Evolutionary conservation across 1,140 invertebrate genomes (phyloP).

Genomic region (Procambarus clarkii): DNA sequence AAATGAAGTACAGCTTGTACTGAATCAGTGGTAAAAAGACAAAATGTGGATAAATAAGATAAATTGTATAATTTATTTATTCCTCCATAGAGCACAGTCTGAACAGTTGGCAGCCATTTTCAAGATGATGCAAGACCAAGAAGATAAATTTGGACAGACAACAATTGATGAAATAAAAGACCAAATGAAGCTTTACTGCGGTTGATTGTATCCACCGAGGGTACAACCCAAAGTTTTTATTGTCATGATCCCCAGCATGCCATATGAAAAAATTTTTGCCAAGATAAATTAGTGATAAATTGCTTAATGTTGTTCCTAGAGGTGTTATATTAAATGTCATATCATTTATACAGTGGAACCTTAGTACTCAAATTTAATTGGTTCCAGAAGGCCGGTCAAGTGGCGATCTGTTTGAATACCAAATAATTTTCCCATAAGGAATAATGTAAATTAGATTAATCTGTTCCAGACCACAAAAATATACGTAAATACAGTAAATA

Average conservation of each 20-base stretch:
- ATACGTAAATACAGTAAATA: too few species aligned
- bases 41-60: slow-evolving; percentile 5
- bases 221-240: background rate
- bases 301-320: too few species aligned
- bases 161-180: slow-evolving; percentile 63
- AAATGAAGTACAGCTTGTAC: background rate
- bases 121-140: slow-evolving; percentile 61
- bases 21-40: background rate
- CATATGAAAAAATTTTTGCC: background rate
- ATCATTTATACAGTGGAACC: too few species aligned
- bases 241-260: background rate
- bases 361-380: too few species aligned
- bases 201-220: background rate
- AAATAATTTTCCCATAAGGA: too few species aligned
- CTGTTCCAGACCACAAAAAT: too few species aligned
- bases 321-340: too few species aligned
- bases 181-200: slow-evolving; percentile 61
- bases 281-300: too few species aligned
- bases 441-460: too few species aligned
- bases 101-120: slow-evolving; percentile 62
- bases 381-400: too few species aligned
- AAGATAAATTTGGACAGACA: slow-evolving; percentile 61
- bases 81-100: slow-evolving; percentile 35
- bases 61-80: background rate
- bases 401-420: too few species aligned